Conservation (phyloP, 2,888 invertebrate species). For the Scaptomyza flava region DNA sequence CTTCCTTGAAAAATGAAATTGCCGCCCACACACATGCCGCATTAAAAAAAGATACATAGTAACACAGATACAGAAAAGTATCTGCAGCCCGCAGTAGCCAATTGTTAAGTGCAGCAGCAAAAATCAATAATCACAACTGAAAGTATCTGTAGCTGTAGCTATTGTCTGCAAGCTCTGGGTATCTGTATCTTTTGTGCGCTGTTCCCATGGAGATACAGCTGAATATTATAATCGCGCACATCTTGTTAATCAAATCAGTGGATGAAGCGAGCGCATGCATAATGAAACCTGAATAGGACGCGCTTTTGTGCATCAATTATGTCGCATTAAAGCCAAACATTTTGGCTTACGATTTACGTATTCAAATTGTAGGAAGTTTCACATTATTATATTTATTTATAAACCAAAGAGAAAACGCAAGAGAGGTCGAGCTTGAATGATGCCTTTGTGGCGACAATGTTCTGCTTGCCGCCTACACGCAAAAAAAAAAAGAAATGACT, state of each 20-base stretch:
- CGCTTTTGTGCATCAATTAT: slow-evolving; percentile 74
- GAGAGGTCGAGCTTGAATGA: background rate
- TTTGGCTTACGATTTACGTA: too few species aligned
- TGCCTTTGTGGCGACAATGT: slow-evolving; percentile 32
- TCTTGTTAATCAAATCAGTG: slow-evolving; percentile 65
- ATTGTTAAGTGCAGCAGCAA: slow-evolving; percentile 29
- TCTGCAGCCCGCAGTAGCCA: slow-evolving; percentile 33
- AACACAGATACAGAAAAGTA: slow-evolving; percentile 35
- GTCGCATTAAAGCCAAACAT: slow-evolving; percentile 63
- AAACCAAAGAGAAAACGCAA: background rate
- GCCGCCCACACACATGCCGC: slow-evolving; percentile 24
- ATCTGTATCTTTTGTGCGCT: background rate
- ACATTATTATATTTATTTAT: slow-evolving; percentile 49
- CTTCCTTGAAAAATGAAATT: slow-evolving; percentile 66
- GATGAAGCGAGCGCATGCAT: slow-evolving; percentile 39
- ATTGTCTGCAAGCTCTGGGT: background rate
- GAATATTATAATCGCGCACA: slow-evolving; percentile 13
- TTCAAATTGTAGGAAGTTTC: slow-evolving; percentile 72
- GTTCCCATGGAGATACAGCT: slow-evolving; percentile 19
- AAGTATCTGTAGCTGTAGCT: slow-evolving; percentile 11
- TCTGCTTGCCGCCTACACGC: slow-evolving; percentile 42
- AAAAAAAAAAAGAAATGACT: background rate
- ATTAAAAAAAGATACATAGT: slow-evolving; percentile 11
- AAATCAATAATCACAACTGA: slow-evolving; percentile 62
- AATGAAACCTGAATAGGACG: slow-evolving; percentile 60